Evolutionary conservation across 2,113 vertebrate species (phyloP).

Genomic region (Cephalopholis sonnerati): DNA sequence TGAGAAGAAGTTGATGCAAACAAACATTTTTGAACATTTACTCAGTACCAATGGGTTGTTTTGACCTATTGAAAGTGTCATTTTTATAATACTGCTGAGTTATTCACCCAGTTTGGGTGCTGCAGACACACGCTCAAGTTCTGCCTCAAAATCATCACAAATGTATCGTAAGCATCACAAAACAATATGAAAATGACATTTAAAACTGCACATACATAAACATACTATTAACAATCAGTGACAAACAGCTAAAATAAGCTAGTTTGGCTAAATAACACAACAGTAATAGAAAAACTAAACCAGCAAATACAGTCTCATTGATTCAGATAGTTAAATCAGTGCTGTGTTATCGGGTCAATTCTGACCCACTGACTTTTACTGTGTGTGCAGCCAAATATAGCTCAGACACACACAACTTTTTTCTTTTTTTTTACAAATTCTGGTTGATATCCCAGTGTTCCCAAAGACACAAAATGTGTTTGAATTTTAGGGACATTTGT

Average conservation of each 20-base stretch:
- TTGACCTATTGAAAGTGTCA: neutral
- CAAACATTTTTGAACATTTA: neutral
- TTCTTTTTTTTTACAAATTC: neutral
- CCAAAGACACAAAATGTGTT: neutral
- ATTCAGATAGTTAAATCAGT: neutral
- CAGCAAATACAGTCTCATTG: too few species aligned
- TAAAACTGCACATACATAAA: neutral
- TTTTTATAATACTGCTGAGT: neutral
- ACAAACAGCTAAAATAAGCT: neutral
- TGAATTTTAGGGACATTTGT: neutral
- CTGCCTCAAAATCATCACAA: neutral
- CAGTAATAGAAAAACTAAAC: too few species aligned
- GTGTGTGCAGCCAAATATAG: neutral
- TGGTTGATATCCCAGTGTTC: neutral
- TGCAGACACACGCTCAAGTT: neutral
- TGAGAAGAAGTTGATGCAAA: neutral
- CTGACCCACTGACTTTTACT: neutral
- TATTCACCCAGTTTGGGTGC: neutral
- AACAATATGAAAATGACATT: neutral
- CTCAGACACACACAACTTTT: neutral
- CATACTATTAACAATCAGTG: neutral
- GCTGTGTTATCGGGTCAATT: neutral
- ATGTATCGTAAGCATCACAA: neutral
- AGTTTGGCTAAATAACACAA: neutral
- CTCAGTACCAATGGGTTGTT: neutral